phyloP scores from a whole-genome alignment of 2,888 invertebrate species.

The Philhelius pedissequus region DNA sequence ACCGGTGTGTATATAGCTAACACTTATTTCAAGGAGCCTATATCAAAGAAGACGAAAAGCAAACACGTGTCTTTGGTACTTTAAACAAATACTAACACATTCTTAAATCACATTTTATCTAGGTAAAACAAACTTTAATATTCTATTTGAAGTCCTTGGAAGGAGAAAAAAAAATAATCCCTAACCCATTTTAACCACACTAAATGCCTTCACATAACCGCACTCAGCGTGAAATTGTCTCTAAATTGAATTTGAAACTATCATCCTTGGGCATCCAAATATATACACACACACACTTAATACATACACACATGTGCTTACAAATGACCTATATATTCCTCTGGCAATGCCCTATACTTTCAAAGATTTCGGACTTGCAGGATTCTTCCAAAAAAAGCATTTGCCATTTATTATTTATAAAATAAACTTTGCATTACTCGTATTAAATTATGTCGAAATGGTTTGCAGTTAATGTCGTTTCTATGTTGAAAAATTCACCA shows the following conservation, averaged over 20 bases:
- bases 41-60: no score
- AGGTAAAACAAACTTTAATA: not conserved
- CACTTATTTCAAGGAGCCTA: no score
- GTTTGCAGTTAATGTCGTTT: conserved; percentile 25
- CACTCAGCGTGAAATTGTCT: conserved; percentile 14
- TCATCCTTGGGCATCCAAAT: not conserved
- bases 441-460: not conserved
- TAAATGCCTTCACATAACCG: conserved; percentile 5
- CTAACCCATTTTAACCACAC: not conserved
- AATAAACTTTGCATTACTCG: not conserved
- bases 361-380: not conserved
- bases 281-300: not conserved
- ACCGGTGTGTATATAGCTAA: no score
- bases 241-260: conserved; percentile 9
- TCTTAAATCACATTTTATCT: not conserved
- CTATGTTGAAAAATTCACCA: conserved; percentile 13
- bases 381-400: not conserved
- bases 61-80: not conserved
- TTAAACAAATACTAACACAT: not conserved
- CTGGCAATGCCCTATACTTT: conserved; percentile 40
- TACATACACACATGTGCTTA: no score
- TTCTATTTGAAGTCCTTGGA: not conserved
- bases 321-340: conserved; percentile 40
- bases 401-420: not conserved
- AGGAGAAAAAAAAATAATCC: not conserved